Base-by-base conservation (phyloP, 2,888 invertebrate genomes). In the Beris morrisii region DNA sequence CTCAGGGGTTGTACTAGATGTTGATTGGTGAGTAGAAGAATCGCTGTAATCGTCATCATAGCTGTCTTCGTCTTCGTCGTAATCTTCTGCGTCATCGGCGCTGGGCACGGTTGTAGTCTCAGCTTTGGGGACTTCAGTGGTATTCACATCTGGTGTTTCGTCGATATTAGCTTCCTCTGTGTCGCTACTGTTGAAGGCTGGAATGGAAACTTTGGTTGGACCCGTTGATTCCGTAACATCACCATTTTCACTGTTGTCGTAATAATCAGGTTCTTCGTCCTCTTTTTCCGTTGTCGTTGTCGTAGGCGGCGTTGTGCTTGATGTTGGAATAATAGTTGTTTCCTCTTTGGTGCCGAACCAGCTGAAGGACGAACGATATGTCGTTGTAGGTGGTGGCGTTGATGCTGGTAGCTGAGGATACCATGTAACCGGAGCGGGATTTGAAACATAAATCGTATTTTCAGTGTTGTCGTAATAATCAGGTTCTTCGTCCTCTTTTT, bases 271-370 rank as follows among this genome's bases (percentile, higher is more conserved):
- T 7, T 59, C 48, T n/a, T 46, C 46, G 22, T 48, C n/a, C 28
- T 22, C n/a, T 45, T 45, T 48, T 15, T 13, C 30, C 9, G 31
- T 48, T 5, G 15, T 31, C n/a, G n/a, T 30, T 28, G 11, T 31
- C 22, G 13, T 38, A 1, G 38, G 32, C 3, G 38, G 38, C 4
- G 15, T 32, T 38, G 61, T 61, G 5, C 50, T 11, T 5, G 50
- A 50, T 4, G 52, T 50, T 12, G 61, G 61, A 7, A 52, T 52
- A 52, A 61, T 15, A 6, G 31, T 50, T 48, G 61, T 22, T 31
- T 45, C 11, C 28, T 11, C 32, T 22, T 4, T 9, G 3, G 12
- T 15, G 1, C 32, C 44, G 5, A 64, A 64, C 54, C 43, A 64
- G 22, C 22, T 52, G 28, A 32, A 52, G 9, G 11, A 11, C 22